Evolutionary conservation across 2,113 vertebrate genomes (phyloP).

Genomic region (Rhagologus leucostigma): DNA sequence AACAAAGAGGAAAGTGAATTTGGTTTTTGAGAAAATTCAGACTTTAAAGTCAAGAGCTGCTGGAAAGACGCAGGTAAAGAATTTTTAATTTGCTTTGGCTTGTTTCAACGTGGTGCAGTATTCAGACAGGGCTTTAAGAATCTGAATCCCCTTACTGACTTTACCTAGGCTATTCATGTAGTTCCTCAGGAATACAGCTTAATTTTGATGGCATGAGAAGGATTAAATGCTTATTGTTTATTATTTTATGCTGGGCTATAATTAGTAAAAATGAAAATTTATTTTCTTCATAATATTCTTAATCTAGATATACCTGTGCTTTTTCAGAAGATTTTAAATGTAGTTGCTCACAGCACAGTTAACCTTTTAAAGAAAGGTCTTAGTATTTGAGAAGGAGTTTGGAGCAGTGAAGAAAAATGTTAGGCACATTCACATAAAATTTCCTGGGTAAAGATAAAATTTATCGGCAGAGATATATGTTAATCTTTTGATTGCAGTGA

Average conservation of each 20-base stretch:
- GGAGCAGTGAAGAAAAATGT: background rate
- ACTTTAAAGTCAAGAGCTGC: conserved; percentile 93
- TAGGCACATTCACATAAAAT: background rate
- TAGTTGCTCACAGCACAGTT: background rate
- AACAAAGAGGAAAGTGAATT: conserved; percentile 94
- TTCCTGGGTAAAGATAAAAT: background rate
- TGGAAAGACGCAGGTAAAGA: conserved; percentile 73
- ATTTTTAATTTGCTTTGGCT: conserved; percentile 56
- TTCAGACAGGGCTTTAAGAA: background rate
- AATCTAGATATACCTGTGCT: background rate
- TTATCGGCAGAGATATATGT: background rate
- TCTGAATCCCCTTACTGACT: background rate
- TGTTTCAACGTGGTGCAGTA: background rate
- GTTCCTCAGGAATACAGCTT: background rate
- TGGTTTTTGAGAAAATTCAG: conserved; percentile 99
- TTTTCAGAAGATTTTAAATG: background rate
- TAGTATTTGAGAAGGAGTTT: background rate
- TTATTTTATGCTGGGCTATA: background rate
- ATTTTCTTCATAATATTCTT: background rate
- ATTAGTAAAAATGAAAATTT: background rate
- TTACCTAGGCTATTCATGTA: background rate
- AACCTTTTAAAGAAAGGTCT: background rate
- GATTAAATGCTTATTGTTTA: background rate
- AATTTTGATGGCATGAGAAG: background rate
- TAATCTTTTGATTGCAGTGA: background rate